Conservation (phyloP, 2,113 vertebrate species). For the Neoarius graeffei region DNA sequence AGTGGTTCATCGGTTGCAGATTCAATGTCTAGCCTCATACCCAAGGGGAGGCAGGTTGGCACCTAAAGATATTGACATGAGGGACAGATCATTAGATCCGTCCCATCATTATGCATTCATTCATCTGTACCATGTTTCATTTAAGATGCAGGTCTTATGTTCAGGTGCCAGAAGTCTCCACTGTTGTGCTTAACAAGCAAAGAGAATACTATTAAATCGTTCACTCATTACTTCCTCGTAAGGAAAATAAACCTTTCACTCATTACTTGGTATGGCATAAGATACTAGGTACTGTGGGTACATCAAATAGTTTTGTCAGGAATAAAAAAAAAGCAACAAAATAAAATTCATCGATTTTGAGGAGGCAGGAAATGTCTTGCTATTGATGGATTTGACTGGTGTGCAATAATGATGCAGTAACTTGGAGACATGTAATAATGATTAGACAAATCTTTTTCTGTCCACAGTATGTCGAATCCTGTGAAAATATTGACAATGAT, state of each 20-base stretch:
- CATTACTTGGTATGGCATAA: slow-evolving; percentile 42
- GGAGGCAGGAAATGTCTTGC: slow-evolving; percentile 18
- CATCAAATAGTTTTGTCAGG: slow-evolving; percentile 26
- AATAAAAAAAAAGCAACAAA: slow-evolving; percentile 27
- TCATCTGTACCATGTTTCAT: slow-evolving; percentile 39
- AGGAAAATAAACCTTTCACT: slow-evolving; percentile 21
- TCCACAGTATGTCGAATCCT: neutral
- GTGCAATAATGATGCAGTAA: slow-evolving; percentile 41
- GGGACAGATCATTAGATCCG: slow-evolving; percentile 56
- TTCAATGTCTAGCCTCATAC: slow-evolving; percentile 49
- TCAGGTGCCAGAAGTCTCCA: slow-evolving; percentile 40
- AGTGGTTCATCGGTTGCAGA: slow-evolving; percentile 51
- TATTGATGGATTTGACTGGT: slow-evolving; percentile 23
- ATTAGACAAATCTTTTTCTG: slow-evolving; percentile 27
- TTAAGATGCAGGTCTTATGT: slow-evolving; percentile 46
- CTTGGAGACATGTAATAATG: slow-evolving; percentile 32
- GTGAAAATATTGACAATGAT: neutral
- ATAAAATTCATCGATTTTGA: slow-evolving; percentile 42
- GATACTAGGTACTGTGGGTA: slow-evolving; percentile 22
- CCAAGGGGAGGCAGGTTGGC: slow-evolving; percentile 57
- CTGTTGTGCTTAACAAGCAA: slow-evolving; percentile 36
- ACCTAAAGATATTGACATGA: slow-evolving; percentile 58
- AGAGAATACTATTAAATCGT: slow-evolving; percentile 17
- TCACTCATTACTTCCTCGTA: slow-evolving; percentile 22
- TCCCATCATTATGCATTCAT: slow-evolving; percentile 32